Conservation (phyloP, 2,797 vertebrate species). For the Schizothorax lantsangensis region DNA sequence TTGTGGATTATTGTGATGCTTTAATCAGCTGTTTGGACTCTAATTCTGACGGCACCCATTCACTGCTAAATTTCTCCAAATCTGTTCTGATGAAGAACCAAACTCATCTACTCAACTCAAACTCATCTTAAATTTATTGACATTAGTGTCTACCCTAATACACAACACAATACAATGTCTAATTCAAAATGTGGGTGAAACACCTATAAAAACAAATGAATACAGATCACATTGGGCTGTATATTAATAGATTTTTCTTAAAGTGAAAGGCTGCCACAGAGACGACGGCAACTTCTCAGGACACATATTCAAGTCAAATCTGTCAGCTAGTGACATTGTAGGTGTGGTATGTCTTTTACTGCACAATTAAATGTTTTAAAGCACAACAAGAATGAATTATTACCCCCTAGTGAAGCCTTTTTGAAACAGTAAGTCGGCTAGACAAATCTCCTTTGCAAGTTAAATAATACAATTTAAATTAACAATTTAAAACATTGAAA, state of each 20-base stretch:
- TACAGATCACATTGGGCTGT: too few species aligned
- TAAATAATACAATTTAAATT: neutral
- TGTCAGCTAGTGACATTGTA: neutral
- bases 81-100: neutral
- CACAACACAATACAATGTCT: neutral
- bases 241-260: neutral
- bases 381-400: neutral
- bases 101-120: neutral
- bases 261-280: neutral
- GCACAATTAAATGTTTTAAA: constrained; percentile 15
- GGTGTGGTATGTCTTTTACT: neutral
- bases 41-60: neutral
- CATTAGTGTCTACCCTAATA: neutral
- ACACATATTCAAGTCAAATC: neutral
- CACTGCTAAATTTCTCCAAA: neutral
- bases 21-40: neutral
- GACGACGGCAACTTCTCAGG: neutral
- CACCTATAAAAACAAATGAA: neutral
- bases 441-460: neutral
- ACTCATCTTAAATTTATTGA: neutral
- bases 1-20: neutral
- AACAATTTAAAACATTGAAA: neutral
- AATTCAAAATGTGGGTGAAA: neutral
- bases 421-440: neutral
- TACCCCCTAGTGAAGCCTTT: neutral